A percentile compares a stretch with the other conserved stretches of the same genome.
Evolutionary conservation across 2,113 vertebrate genomes (phyloP).

Genomic region (Sinocyclocheilus maitianheensis): DNA sequence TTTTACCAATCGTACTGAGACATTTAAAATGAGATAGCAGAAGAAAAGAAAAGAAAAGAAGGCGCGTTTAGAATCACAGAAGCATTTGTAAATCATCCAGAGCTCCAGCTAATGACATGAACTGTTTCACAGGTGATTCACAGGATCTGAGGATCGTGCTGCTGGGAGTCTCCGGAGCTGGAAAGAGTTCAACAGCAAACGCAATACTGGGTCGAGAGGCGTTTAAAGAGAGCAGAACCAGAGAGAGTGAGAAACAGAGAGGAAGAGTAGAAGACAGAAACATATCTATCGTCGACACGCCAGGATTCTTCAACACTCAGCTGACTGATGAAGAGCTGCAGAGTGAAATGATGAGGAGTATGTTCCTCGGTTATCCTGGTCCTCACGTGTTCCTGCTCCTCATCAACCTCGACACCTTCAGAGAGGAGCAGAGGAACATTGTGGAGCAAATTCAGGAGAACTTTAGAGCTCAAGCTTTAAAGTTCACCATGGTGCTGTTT

Average conservation of each 20-base stretch:
- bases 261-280: slow-evolving; percentile 19
- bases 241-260: not conserved
- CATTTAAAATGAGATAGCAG: not conserved
- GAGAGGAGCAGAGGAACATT: not conserved
- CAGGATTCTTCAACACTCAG: slow-evolving; percentile 52
- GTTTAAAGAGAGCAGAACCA: not conserved
- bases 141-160: not conserved
- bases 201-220: not conserved
- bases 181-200: slow-evolving; percentile 14
- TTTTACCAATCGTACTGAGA: too few relatives aligned
- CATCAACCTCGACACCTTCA: slow-evolving; percentile 4
- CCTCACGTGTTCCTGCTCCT: slow-evolving; percentile 55
- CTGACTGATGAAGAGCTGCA: not conserved
- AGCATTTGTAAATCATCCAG: not conserved
- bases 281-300: slow-evolving; percentile 56
- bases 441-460: slow-evolving; percentile 3
- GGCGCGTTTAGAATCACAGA: not conserved
- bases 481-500: slow-evolving; percentile 54
- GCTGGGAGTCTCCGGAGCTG: slow-evolving; percentile 8
- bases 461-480: slow-evolving; percentile 36
- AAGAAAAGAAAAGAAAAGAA: not conserved
- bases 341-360: not conserved
- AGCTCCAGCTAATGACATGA: not conserved
- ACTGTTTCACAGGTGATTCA: not conserved
- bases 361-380: slow-evolving; percentile 33